Evolutionary conservation across 2,797 vertebrate species (phyloP).

Genomic region (Lutjanus campechanus): DNA sequence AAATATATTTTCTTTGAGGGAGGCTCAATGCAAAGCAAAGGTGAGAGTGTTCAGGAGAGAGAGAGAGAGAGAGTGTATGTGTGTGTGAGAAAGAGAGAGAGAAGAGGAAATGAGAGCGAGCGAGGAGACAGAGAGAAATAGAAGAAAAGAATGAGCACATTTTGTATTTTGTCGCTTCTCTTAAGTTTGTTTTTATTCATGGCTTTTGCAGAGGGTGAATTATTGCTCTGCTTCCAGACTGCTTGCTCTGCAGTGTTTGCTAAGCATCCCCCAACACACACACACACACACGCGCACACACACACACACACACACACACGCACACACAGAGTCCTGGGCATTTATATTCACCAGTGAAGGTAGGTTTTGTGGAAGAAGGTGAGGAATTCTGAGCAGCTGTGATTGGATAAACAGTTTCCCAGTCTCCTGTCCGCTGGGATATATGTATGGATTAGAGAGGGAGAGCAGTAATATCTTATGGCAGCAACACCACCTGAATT

Average conservation of each 20-base stretch:
- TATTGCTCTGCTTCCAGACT: constrained; percentile 63
- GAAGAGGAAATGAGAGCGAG: background rate
- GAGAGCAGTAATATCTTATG: background rate
- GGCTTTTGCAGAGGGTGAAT: constrained; percentile 58
- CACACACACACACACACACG: constrained; percentile 29
- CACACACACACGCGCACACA: constrained; percentile 18
- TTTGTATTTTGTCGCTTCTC: constrained; percentile 52
- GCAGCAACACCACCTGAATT: constrained; percentile 38
- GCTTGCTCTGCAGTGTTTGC: constrained; percentile 71
- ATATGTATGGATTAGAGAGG: constrained; percentile 39
- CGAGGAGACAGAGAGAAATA: constrained; percentile 13
- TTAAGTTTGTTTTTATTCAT: constrained; percentile 70
- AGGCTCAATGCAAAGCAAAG: background rate
- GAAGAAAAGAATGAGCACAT: constrained; percentile 40
- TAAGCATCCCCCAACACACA: constrained; percentile 19
- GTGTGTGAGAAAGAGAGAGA: background rate
- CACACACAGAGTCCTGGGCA: constrained; percentile 21
- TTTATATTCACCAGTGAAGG: constrained; percentile 59
- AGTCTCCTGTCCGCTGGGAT: constrained; percentile 47
- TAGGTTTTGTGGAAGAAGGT: constrained; percentile 52
- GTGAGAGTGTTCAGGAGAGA: constrained; percentile 3
- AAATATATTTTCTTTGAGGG: constrained; percentile 13
- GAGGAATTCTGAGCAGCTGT: constrained; percentile 57
- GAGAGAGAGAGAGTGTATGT: background rate
- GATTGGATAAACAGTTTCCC: constrained; percentile 59